Evolutionary conservation across 2,797 vertebrate species (phyloP).

Genomic region (Anableps anableps): DNA sequence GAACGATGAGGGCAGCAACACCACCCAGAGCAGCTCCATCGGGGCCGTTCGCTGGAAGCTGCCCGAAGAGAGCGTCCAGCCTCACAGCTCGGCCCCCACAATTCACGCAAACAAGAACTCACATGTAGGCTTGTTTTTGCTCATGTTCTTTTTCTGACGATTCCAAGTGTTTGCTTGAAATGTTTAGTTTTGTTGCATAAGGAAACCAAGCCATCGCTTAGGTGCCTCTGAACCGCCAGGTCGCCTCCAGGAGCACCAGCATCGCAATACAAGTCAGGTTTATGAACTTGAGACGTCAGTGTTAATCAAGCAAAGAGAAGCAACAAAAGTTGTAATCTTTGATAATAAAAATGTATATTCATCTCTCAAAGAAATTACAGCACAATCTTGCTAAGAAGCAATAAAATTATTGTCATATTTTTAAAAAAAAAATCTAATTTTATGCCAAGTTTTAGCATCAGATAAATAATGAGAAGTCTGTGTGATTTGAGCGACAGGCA

Average conservation of each 20-base stretch:
- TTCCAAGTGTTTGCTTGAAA: neutral
- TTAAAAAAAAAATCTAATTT: neutral
- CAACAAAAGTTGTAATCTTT: neutral
- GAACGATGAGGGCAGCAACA: slow-evolving; percentile 30
- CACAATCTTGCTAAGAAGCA: no score
- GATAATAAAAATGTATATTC: neutral
- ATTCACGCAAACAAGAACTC: slow-evolving; percentile 34
- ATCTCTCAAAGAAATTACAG: no score
- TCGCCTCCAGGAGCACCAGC: neutral
- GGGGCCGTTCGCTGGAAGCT: slow-evolving; percentile 76
- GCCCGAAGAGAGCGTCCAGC: slow-evolving; percentile 64
- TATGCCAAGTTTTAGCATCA: neutral
- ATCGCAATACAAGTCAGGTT: neutral
- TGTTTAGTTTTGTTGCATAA: neutral
- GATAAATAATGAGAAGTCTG: neutral
- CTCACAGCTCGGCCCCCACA: slow-evolving; percentile 77
- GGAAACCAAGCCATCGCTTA: no score
- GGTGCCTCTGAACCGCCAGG: neutral
- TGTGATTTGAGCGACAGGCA: neutral
- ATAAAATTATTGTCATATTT: neutral
- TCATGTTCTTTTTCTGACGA: neutral
- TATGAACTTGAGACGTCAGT: neutral
- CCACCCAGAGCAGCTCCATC: slow-evolving; percentile 76
- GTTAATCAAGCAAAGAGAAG: neutral
- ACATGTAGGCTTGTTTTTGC: slow-evolving; percentile 56